These are phyloP conservation scores for Scomberomorus guttatus DNA, from an alignment of 2,797 vertebrate species.

Conservation along the genomic window DNA sequence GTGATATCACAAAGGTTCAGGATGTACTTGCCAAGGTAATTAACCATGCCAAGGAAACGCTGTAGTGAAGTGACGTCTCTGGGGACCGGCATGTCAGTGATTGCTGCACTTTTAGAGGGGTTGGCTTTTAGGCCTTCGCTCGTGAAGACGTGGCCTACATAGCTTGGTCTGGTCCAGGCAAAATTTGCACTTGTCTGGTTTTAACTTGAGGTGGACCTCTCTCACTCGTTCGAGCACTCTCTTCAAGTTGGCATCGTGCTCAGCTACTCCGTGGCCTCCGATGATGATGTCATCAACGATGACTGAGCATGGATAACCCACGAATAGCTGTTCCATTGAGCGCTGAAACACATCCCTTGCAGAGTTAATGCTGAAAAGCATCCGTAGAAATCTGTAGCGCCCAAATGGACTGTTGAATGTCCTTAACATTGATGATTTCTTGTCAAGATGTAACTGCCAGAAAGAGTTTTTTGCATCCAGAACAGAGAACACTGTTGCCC, in stretches of 20 bases:
- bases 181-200: slow-evolving; percentile 46
- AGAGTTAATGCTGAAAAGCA: slow-evolving; percentile 52
- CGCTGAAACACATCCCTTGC: slow-evolving; percentile 48
- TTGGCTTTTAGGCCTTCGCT: slow-evolving; percentile 27
- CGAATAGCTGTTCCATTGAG: slow-evolving; percentile 30
- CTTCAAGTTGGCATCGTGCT: slow-evolving; percentile 46
- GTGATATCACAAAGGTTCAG: slow-evolving; percentile 33
- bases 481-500: slow-evolving; percentile 36
- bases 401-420: slow-evolving; percentile 52
- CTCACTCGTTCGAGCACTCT: slow-evolving; percentile 13
- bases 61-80: slow-evolving; percentile 5
- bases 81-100: not conserved
- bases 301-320: slow-evolving; percentile 28
- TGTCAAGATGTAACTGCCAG: slow-evolving; percentile 18
- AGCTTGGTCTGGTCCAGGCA: slow-evolving; percentile 7
- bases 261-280: not conserved
- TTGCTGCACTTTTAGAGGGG: not conserved
- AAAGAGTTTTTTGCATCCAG: slow-evolving; percentile 49
- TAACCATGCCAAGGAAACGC: slow-evolving; percentile 44
- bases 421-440: slow-evolving; percentile 29
- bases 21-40: slow-evolving; percentile 45
- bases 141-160: slow-evolving; percentile 45
- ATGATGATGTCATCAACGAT: slow-evolving; percentile 59
- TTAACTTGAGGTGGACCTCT: slow-evolving; percentile 49
- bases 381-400: slow-evolving; percentile 31